Evolutionary conservation across 2,888 invertebrate genomes (phyloP), one percentile per base, ranked within the genome.

Genomic region (Dione vanillae): DNA sequence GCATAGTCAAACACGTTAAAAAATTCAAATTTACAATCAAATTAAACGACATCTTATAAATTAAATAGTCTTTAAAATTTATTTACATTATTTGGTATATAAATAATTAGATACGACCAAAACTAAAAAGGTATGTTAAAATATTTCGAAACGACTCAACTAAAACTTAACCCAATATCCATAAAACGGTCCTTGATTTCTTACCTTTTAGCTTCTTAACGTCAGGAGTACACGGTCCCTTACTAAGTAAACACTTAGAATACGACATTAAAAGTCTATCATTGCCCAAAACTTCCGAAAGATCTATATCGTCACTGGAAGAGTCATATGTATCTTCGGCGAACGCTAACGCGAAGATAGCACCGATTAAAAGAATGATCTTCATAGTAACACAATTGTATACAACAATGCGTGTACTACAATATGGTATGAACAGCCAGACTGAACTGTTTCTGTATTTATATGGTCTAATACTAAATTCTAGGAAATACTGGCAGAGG

Each of bases 141-240:
- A 47, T 47, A 16, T 47, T 16, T 8, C 45, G n/a, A 47, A 9
- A n/a, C 16, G 10, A 45, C n/a, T 45, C n/a, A 2, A 45, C 14
- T n/a, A 45, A 45, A 16, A 14, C 27, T 27, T n/a, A n/a, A n/a
- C n/a, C n/a, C n/a, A n/a, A n/a, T n/a, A n/a, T 86, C 86, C 67
- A 85, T 90, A 76, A 74, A 73, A 49, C 7, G 52, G 2, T 27
- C 19, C 20, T 41, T 40, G 27, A 27, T 65, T 64, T 49, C 75
- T 93, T 90, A 96, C 96, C 94, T 92, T 95, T 96, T 0, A 96
- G 87, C 89, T 95, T 94, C 78, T 94, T 94, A 54, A 95, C 95
- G 86, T 96, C 96, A 10, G 96, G 94, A 0, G 96, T 96, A 82
- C 97, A 97, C 3, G 94, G 94, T 56, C 95, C 95, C 72, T 92